These are phyloP conservation scores for Pherbina coryleti DNA, from an alignment of 2,888 invertebrate species.

Conservation along the genomic window DNA sequence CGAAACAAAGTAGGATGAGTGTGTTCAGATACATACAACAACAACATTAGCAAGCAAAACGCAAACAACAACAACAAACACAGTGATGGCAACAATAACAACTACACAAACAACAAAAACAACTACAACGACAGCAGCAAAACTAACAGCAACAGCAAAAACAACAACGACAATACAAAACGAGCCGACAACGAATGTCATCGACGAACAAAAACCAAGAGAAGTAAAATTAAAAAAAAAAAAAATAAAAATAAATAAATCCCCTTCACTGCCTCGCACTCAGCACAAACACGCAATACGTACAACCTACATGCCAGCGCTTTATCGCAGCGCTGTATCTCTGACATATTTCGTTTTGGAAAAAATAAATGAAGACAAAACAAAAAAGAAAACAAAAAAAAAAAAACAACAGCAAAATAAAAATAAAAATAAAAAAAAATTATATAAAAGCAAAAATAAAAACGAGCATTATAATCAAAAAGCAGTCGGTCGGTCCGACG, in stretches of 20 bases:
- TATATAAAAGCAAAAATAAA: slow-evolving; percentile 33
- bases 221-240: slow-evolving; percentile 43
- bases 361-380: slow-evolving; percentile 44
- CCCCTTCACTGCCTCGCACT: slow-evolving; percentile 40
- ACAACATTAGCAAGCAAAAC: slow-evolving; percentile 9
- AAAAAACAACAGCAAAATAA: slow-evolving; percentile 40
- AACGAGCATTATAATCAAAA: not conserved
- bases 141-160: not conserved
- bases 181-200: slow-evolving; percentile 51
- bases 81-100: not conserved
- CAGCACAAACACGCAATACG: slow-evolving; percentile 30
- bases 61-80: not conserved
- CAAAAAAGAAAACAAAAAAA: slow-evolving; percentile 41
- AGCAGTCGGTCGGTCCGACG: not conserved
- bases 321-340: slow-evolving; percentile 53
- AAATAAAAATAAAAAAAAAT: slow-evolving; percentile 20
- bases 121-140: not conserved
- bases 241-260: slow-evolving; percentile 42
- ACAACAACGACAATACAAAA: slow-evolving; percentile 43
- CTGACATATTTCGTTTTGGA: slow-evolving; percentile 55
- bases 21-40: slow-evolving; percentile 13
- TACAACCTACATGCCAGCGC: slow-evolving; percentile 43
- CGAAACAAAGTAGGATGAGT: slow-evolving; percentile 38
- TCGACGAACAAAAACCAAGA: slow-evolving; percentile 47
- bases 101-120: slow-evolving; percentile 25